Base-by-base conservation (phyloP, 2,113 vertebrate genomes). In the Odontophorus gujanensis region DNA sequence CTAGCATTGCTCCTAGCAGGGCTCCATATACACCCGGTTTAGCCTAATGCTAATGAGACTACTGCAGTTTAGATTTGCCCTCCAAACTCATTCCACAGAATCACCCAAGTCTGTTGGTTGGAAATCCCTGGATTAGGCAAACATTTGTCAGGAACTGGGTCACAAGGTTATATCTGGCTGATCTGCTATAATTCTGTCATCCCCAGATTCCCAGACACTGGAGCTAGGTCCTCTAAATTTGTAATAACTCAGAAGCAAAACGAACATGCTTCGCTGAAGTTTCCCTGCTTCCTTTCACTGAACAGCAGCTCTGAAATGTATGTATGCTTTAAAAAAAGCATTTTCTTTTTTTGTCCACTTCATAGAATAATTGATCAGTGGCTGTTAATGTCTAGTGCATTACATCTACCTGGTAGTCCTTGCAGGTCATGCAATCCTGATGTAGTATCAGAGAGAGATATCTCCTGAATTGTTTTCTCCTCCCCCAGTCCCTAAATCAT, bases 401-500 rank as follows among this genome's bases (percentile, higher is more conserved):
- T 62, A n/a, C 9, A 72, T 42, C 7, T 38, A 53, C 18, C 53
- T 80, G 17, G 68, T 7, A 48, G 30, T 36, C 32, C 87, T 80
- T 82, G 50, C 63, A 89, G 50, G 71, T 77, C 71, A 71, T 2
- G 0, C 19, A 71, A 11, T 45, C 43, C 73, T 53, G 69, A 12
- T 81, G 63, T 3, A 66, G 71, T 62, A 84, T 24, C n/a, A 62
- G 47, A 87, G 19, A 53, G 21, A 75, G 20, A 57, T 38, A 38
- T 61, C n/a, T 61, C 57, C 76, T 58, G 73, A 78, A 66, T 20
- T 34, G 38, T 36, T 18, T 77, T 81, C 51, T 88, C 30, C 58
- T 82, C 34, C 36, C 92, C 65, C 76, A 81, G 11, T 61, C 65
- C 90, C 65, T 82, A 79, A 66, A 71, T 78, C 4, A 51, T 75